phyloP scores from a whole-genome alignment of 2,113 vertebrate species.

The Odocoileus virginianus region DNA sequence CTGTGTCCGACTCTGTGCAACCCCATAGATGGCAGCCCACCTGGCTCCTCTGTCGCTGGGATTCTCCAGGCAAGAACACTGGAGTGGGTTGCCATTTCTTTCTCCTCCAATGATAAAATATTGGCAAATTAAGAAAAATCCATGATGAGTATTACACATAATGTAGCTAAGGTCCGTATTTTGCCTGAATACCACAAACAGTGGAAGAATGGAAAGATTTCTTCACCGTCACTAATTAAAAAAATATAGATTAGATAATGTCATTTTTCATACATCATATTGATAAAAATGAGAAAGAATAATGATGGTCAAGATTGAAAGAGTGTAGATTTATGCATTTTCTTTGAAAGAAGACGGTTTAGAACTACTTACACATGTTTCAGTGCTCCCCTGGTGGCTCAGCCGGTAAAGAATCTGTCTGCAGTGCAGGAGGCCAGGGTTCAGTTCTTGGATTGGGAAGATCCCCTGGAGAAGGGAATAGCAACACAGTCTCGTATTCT shows the following conservation, averaged over 20 bases:
- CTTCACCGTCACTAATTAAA: neutral
- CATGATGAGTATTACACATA: neutral
- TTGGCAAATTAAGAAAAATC: neutral
- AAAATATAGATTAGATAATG: neutral
- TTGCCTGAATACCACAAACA: neutral
- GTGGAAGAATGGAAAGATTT: neutral
- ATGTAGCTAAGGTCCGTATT: neutral
- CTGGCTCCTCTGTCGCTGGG: neutral
- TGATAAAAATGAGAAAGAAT: neutral
- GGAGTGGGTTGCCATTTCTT: neutral
- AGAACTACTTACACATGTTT: neutral
- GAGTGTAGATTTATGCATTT: neutral
- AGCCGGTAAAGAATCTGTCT: neutral
- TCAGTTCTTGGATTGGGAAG: neutral
- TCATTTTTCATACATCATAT: neutral
- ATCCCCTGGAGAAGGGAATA: neutral
- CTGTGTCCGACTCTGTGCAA: neutral
- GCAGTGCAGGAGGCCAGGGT: neutral
- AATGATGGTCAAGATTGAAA: neutral
- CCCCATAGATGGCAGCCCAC: neutral
- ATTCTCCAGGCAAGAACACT: neutral
- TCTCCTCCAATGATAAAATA: neutral
- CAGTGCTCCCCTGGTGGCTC: neutral
- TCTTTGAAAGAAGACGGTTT: neutral
- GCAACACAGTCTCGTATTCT: neutral